Evolutionary conservation across 2,797 vertebrate species (phyloP).

Genomic region (Poeciliopsis turneri): DNA sequence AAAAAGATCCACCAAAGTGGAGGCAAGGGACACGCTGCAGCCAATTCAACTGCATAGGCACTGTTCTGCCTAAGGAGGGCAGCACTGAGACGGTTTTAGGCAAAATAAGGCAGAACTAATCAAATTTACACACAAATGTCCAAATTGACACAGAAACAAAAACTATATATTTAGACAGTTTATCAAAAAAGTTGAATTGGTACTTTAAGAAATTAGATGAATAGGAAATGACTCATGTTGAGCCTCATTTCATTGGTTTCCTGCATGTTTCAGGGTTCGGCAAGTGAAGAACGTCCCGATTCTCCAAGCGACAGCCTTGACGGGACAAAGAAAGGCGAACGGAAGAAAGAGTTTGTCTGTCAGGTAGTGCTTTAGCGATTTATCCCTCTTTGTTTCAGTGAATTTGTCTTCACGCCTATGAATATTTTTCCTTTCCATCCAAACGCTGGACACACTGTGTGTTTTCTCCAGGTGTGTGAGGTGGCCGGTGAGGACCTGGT

Average conservation of each 20-base stretch:
- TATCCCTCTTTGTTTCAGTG: not conserved
- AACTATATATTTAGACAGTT: not conserved
- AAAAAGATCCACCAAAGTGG: no score
- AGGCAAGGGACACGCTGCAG: not conserved
- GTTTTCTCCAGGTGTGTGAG: conserved; percentile 87
- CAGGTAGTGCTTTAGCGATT: conserved; percentile 79
- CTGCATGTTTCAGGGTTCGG: conserved; percentile 80
- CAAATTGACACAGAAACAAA: not conserved
- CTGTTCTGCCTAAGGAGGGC: not conserved
- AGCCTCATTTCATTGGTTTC: not conserved
- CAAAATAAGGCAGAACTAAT: not conserved
- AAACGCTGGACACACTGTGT: not conserved
- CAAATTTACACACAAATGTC: not conserved
- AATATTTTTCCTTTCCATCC: no score
- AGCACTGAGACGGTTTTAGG: not conserved
- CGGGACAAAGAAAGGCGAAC: conserved; percentile 89
- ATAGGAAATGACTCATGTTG: not conserved
- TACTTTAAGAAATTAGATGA: not conserved
- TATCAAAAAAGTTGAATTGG: not conserved
- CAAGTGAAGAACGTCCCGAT: conserved; percentile 88
- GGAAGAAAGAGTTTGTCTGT: conserved; percentile 92
- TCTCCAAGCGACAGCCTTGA: conserved; percentile 94
- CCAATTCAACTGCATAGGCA: not conserved
- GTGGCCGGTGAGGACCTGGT: conserved; percentile 88
- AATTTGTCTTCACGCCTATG: not conserved